phyloP scores from a whole-genome alignment of 2,113 vertebrate genomes.

The Cathartes aura region DNA sequence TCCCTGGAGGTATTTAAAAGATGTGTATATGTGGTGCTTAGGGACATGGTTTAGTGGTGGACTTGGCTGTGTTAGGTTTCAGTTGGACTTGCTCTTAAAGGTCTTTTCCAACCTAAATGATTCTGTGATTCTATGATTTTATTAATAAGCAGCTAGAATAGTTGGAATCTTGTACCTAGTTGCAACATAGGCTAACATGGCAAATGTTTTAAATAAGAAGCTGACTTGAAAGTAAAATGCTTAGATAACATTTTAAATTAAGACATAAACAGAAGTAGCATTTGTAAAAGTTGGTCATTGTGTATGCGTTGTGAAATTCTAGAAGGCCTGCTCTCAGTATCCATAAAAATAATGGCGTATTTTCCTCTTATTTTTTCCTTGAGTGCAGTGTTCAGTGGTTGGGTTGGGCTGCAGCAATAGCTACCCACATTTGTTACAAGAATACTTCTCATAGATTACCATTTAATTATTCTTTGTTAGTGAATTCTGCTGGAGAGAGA shows the following conservation, averaged over 20 bases:
- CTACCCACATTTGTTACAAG: neutral
- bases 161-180: neutral
- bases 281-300: neutral
- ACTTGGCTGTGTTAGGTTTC: neutral
- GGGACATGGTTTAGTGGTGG: neutral
- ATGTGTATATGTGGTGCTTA: neutral
- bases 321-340: neutral
- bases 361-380: neutral
- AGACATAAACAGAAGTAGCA: neutral
- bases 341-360: neutral
- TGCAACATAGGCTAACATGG: neutral
- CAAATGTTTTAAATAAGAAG: neutral
- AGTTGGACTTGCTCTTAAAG: neutral
- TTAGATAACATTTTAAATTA: neutral
- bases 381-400: neutral
- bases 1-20: neutral
- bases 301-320: neutral
- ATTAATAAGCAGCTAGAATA: neutral
- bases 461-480: slow-evolving; percentile 24
- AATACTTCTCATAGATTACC: neutral
- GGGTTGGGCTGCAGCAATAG: neutral
- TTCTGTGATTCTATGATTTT: neutral
- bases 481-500: neutral
- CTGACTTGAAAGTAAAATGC: neutral
- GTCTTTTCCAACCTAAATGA: neutral